A percentile compares a stretch with the other conserved stretches of the same genome.
Evolutionary conservation across 2,888 invertebrate genomes (phyloP).

Genomic region (Ceriagrion tenellum): DNA sequence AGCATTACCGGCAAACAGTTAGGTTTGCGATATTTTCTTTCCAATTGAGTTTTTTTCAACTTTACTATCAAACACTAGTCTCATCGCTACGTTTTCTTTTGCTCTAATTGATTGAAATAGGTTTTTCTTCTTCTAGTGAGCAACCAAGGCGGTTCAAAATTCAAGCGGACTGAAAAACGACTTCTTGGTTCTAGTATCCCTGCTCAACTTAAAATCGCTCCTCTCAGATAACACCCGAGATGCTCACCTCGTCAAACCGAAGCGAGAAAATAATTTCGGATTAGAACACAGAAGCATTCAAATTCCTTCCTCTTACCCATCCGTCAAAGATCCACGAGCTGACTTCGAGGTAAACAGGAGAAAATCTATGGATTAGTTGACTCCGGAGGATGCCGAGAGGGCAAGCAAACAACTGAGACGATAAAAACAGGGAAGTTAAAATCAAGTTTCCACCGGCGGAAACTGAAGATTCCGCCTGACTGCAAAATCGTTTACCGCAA

Average conservation of each 20-base stretch:
- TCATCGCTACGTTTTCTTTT: no score
- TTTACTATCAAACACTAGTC: no score
- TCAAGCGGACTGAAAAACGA: no score
- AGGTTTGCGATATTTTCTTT: no score
- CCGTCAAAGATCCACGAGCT: neutral
- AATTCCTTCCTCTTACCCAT: neutral
- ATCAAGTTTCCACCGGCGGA: conserved; percentile 6
- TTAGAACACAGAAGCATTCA: neutral
- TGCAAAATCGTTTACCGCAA: neutral
- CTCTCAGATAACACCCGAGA: no score
- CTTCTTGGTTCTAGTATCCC: no score
- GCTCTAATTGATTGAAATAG: no score
- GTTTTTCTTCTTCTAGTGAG: no score
- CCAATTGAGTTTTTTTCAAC: no score
- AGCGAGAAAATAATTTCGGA: neutral
- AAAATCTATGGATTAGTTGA: neutral
- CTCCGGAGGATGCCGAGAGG: neutral
- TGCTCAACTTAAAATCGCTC: no score
- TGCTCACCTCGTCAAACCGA: neutral
- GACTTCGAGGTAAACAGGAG: neutral
- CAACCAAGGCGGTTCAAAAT: no score
- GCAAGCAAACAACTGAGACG: neutral
- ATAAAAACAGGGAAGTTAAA: conserved; percentile 17
- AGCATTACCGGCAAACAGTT: no score
- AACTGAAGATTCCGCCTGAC: neutral